These are phyloP conservation scores for Rhorus exstirpatorius DNA, from an alignment of 2,888 invertebrate genomes.

Conservation along the genomic window DNA sequence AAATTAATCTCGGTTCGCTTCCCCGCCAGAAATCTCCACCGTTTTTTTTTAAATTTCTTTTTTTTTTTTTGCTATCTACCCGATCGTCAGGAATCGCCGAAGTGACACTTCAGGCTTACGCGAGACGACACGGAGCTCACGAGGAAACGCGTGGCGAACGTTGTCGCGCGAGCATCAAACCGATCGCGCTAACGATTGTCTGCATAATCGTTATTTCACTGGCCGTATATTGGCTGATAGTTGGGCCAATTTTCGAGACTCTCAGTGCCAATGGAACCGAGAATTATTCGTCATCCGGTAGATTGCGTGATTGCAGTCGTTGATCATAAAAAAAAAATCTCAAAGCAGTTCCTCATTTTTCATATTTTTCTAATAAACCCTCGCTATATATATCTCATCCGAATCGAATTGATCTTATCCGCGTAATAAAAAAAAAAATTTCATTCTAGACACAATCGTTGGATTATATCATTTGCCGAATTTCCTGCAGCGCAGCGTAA, in stretches of 20 bases:
- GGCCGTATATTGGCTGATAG: slow-evolving; percentile 77
- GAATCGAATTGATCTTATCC: neutral
- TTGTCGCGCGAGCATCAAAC: slow-evolving; percentile 73
- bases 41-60: slow-evolving; percentile 6
- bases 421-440: slow-evolving; percentile 7
- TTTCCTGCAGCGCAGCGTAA: neutral
- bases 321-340: slow-evolving; percentile 7
- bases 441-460: neutral
- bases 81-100: slow-evolving; percentile 75
- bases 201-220: slow-evolving; percentile 72
- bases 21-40: too few species aligned
- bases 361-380: neutral
- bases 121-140: slow-evolving; percentile 69
- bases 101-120: slow-evolving; percentile 76
- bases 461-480: slow-evolving; percentile 22
- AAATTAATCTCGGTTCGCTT: too few species aligned
- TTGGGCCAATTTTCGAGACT: slow-evolving; percentile 74
- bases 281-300: slow-evolving; percentile 9
- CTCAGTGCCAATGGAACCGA: slow-evolving; percentile 43
- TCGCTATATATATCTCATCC: neutral
- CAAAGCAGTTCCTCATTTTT: neutral
- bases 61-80: slow-evolving; percentile 5
- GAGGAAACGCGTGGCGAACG: slow-evolving; percentile 62
- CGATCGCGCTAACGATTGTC: slow-evolving; percentile 72
- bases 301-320: slow-evolving; percentile 61